phyloP scores from a whole-genome alignment of 1,140 invertebrate genomes.

The Cataglyphis hispanica region DNA sequence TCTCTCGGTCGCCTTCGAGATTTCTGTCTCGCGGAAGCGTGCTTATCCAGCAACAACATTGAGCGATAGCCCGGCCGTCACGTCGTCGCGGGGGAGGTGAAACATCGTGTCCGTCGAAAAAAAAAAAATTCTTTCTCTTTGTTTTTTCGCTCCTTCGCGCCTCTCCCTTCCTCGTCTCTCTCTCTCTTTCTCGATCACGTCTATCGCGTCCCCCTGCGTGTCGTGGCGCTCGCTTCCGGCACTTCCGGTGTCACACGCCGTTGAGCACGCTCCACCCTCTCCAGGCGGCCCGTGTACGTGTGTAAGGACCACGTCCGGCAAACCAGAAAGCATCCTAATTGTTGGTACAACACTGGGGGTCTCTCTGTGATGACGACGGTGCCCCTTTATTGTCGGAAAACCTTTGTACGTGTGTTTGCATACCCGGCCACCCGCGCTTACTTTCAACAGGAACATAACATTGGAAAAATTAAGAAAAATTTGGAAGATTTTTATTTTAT shows the following conservation, averaged over 20 bases:
- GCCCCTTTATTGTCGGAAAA: slow-evolving; percentile 40
- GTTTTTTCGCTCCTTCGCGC: slow-evolving; percentile 22
- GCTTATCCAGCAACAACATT: neutral
- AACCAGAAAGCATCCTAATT: slow-evolving; percentile 76
- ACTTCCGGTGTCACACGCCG: slow-evolving; percentile 87
- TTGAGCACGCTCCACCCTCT: slow-evolving; percentile 83
- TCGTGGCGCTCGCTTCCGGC: slow-evolving; percentile 79
- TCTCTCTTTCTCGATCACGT: slow-evolving; percentile 62
- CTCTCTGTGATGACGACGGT: neutral
- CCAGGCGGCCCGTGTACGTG: slow-evolving; percentile 44
- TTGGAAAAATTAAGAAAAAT: too few species aligned
- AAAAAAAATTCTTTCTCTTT: slow-evolving; percentile 34
- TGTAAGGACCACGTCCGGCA: slow-evolving; percentile 71
- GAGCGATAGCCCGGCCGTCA: neutral
- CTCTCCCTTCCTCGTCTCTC: slow-evolving; percentile 15
- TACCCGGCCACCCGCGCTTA: slow-evolving; percentile 27
- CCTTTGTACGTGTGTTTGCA: slow-evolving; percentile 25
- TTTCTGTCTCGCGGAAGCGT: slow-evolving; percentile 37
- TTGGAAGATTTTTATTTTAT: too few species aligned
- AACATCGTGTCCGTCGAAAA: neutral
- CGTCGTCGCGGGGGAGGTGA: slow-evolving; percentile 27
- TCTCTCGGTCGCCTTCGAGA: slow-evolving; percentile 27
- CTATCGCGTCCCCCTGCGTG: slow-evolving; percentile 56
- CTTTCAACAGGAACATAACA: neutral
- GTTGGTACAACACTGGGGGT: slow-evolving; percentile 75